phyloP scores from a whole-genome alignment of 1,140 invertebrate genomes.

The Coelopa frigida region DNA sequence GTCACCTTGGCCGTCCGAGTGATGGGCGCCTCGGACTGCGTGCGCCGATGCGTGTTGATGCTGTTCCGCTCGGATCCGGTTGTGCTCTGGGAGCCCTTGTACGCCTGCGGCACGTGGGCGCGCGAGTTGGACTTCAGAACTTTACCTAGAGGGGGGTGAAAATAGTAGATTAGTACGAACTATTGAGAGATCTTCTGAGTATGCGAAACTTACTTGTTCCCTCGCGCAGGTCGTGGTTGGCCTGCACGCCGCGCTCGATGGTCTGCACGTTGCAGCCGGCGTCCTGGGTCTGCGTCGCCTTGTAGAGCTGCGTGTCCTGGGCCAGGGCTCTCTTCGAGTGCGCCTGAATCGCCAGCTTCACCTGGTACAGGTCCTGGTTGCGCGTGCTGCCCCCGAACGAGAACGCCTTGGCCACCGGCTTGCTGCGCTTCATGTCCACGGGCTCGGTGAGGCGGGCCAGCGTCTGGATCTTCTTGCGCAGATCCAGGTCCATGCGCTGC shows the following conservation, averaged over 20 bases:
- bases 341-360: slow-evolving; percentile 53
- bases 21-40: slow-evolving; percentile 35
- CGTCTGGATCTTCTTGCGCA: slow-evolving; percentile 54
- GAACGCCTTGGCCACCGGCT: slow-evolving; percentile 33
- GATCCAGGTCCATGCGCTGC: slow-evolving; percentile 56
- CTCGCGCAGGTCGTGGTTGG: slow-evolving; percentile 31
- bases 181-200: background rate
- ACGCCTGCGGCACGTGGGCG: slow-evolving; percentile 28
- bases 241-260: slow-evolving; percentile 34
- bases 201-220: slow-evolving; percentile 16
- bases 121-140: slow-evolving; percentile 29
- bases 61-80: slow-evolving; percentile 20
- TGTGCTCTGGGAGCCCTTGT: slow-evolving; percentile 28
- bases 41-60: slow-evolving; percentile 27
- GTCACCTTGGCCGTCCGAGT: no score
- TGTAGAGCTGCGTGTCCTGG: slow-evolving; percentile 34
- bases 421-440: slow-evolving; percentile 30
- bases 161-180: background rate
- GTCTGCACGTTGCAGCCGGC: slow-evolving; percentile 26
- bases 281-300: slow-evolving; percentile 36
- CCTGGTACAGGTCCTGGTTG: slow-evolving; percentile 51
- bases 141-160: slow-evolving; percentile 12
- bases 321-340: slow-evolving; percentile 42
- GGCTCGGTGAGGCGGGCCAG: slow-evolving; percentile 49
- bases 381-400: slow-evolving; percentile 40